These are phyloP conservation scores for Tineola bisselliella DNA, from an alignment of 2,888 invertebrate genomes.

Conservation along the genomic window DNA sequence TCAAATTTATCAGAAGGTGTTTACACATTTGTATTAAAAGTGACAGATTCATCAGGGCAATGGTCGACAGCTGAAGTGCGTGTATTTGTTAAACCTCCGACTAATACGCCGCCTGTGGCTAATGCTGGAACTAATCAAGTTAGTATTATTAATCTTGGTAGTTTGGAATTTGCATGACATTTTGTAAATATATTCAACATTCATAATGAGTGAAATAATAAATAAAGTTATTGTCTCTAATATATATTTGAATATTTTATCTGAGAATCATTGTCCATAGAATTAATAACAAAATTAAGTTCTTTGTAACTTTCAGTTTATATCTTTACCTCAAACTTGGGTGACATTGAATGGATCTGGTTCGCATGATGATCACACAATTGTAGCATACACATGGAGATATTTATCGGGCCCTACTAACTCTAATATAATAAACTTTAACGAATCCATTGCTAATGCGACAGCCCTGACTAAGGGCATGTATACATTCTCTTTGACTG, in stretches of 20 bases:
- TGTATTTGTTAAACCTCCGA: constrained; percentile 92
- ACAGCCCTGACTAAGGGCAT: constrained; percentile 84
- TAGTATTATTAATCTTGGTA: constrained; percentile 23
- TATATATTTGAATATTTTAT: too few species aligned
- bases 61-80: constrained; percentile 87
- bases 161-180: not conserved
- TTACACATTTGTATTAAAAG: constrained; percentile 92
- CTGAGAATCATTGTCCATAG: too few species aligned
- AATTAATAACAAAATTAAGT: too few species aligned
- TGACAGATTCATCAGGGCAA: constrained; percentile 91
- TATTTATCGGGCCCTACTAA: constrained; percentile 76
- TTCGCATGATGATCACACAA: constrained; percentile 85
- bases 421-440: constrained; percentile 60
- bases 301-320: constrained; percentile 70
- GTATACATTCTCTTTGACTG: constrained; percentile 83
- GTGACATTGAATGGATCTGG: constrained; percentile 80
- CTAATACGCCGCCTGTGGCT: constrained; percentile 84
- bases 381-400: constrained; percentile 85
- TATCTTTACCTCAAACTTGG: constrained; percentile 86
- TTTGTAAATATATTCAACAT: too few species aligned
- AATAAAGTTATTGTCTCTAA: too few species aligned
- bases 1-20: constrained; percentile 93
- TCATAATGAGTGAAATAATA: too few species aligned
- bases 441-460: constrained; percentile 78
- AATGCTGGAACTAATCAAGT: constrained; percentile 68